These are phyloP conservation scores for Andrena bucephala DNA, from an alignment of 2,888 invertebrate genomes.

Conservation along the genomic window DNA sequence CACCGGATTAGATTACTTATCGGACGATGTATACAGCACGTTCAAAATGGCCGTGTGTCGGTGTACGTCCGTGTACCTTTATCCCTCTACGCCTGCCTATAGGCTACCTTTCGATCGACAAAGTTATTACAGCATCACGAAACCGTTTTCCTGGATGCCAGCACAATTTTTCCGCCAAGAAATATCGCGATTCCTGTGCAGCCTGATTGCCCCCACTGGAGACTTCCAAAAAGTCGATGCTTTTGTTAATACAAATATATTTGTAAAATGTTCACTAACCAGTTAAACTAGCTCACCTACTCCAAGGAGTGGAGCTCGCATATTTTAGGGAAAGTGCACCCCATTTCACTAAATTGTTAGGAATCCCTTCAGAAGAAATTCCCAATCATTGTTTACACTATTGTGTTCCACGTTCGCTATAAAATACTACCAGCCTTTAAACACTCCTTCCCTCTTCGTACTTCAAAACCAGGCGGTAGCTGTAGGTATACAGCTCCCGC, in stretches of 20 bases:
- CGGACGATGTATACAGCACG: slow-evolving; percentile 63
- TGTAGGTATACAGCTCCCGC: no score
- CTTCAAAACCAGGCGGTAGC: no score
- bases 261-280: no score
- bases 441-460: no score
- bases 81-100: neutral
- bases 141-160: slow-evolving; percentile 25
- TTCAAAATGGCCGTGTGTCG: slow-evolving; percentile 51
- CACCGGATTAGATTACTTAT: slow-evolving; percentile 77
- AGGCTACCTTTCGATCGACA: slow-evolving; percentile 39
- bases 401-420: neutral
- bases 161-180: slow-evolving; percentile 12
- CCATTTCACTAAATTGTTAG: no score
- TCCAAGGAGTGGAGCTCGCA: no score
- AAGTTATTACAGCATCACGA: slow-evolving; percentile 47
- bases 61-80: slow-evolving; percentile 20
- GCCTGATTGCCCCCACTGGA: neutral
- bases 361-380: no score
- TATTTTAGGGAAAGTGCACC: no score
- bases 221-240: neutral
- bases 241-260: no score
- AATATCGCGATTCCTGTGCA: slow-evolving; percentile 1
- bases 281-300: no score
- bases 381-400: no score
- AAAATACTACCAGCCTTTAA: neutral